These are phyloP conservation scores for Andricus curvator DNA, from an alignment of 2,888 invertebrate genomes.

Conservation along the genomic window DNA sequence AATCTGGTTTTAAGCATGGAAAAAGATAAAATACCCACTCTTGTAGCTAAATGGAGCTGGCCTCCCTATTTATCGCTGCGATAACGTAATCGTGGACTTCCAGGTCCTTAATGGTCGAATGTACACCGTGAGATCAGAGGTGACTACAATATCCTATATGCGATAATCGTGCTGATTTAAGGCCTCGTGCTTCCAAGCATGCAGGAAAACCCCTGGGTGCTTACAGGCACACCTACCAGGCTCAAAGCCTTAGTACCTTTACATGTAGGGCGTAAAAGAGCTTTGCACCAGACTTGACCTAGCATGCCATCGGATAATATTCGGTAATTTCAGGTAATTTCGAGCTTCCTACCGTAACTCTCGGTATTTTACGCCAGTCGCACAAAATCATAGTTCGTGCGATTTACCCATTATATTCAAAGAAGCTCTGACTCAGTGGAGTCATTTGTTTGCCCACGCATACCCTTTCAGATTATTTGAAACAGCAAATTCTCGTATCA, in stretches of 20 bases:
- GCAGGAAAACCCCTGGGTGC: constrained; percentile 70
- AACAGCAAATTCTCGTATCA: neutral
- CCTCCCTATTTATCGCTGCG: constrained; percentile 56
- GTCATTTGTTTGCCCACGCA: neutral
- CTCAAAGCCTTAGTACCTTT: constrained; percentile 43
- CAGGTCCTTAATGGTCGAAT: constrained; percentile 65
- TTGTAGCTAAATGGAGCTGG: constrained; percentile 43
- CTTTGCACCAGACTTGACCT: constrained; percentile 50
- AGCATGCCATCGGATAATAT: constrained; percentile 71
- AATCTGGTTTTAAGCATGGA: constrained; percentile 19
- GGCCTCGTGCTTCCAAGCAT: constrained; percentile 69
- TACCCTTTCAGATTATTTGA: neutral
- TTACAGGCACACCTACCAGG: constrained; percentile 67
- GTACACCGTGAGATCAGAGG: constrained; percentile 55
- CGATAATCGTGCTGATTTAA: constrained; percentile 75
- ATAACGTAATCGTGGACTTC: constrained; percentile 72
- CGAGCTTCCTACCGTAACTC: constrained; percentile 62
- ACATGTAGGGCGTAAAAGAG: constrained; percentile 21
- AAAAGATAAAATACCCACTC: constrained; percentile 46
- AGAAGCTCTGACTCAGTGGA: neutral
- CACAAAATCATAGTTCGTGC: constrained; percentile 21
- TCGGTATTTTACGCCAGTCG: constrained; percentile 59
- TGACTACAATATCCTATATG: constrained; percentile 67
- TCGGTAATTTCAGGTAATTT: constrained; percentile 70
- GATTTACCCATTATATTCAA: neutral